These are phyloP conservation scores for Zoanthus sansibaricus DNA, from an alignment of 92 coral and sea anemone species.

Conservation along the genomic window DNA sequence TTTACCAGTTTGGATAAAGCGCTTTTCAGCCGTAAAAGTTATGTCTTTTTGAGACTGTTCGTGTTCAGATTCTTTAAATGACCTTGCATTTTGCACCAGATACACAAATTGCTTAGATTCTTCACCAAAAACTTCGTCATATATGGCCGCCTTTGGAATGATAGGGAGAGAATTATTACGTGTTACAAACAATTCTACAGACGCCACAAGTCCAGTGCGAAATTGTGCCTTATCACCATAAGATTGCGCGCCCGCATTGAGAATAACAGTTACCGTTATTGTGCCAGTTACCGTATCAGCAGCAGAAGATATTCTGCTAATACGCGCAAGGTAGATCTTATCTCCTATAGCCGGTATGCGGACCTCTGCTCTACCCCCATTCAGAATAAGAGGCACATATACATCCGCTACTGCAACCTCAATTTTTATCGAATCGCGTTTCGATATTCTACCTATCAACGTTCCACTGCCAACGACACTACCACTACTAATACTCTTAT, in stretches of 20 bases:
- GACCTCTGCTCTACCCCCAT: not conserved
- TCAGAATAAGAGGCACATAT: not conserved
- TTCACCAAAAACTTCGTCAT: too few relatives aligned
- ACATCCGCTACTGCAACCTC: not conserved
- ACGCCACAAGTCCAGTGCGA: too few relatives aligned
- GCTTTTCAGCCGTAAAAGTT: not conserved
- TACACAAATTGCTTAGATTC: too few relatives aligned
- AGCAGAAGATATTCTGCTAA: not conserved
- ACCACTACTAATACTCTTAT: not conserved
- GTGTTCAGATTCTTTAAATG: too few relatives aligned
- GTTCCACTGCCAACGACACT: not conserved
- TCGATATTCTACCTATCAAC: not conserved
- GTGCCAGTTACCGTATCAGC: not conserved
- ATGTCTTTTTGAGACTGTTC: too few relatives aligned
- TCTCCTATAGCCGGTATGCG: not conserved
- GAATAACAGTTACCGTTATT: not conserved
- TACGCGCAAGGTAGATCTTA: not conserved
- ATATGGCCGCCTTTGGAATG: too few relatives aligned
- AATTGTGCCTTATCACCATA: too few relatives aligned
- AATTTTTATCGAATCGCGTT: not conserved
- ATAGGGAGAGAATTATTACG: too few relatives aligned
- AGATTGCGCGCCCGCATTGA: not conserved
- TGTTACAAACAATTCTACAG: too few relatives aligned
- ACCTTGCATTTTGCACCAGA: too few relatives aligned
- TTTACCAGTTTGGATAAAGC: not conserved